Conservation (phyloP, 2,888 invertebrate genomes). For the Erebia ligea region DNA sequence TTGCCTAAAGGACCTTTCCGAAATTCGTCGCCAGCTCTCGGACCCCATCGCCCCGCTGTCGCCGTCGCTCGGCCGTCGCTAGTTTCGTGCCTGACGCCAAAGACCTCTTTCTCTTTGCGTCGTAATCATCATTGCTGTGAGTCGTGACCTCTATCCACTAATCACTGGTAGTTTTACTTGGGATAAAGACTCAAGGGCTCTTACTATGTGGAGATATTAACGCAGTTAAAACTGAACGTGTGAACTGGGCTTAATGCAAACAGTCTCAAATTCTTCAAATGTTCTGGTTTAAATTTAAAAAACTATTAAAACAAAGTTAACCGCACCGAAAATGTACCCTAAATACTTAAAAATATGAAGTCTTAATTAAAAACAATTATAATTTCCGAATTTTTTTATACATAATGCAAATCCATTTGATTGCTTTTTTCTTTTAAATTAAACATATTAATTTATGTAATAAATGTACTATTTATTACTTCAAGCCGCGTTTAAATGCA, state of each 20-base stretch:
- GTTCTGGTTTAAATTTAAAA: neutral
- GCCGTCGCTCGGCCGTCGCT: too few relatives aligned
- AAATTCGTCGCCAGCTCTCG: too few relatives aligned
- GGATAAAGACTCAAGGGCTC: neutral
- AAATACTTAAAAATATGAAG: slow-evolving; percentile 1
- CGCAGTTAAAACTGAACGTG: neutral
- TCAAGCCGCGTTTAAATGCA: too few relatives aligned
- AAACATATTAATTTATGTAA: too few relatives aligned
- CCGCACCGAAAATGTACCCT: slow-evolving; percentile 15
- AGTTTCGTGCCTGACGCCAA: too few relatives aligned
- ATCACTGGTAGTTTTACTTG: too few relatives aligned
- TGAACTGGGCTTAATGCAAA: neutral
- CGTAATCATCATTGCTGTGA: too few relatives aligned
- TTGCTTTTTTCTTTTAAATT: neutral
- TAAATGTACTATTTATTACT: too few relatives aligned
- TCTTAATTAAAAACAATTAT: neutral
- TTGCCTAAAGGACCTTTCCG: too few relatives aligned
- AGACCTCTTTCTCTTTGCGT: too few relatives aligned
- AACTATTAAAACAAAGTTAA: neutral
- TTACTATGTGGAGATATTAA: neutral
- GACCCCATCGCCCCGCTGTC: too few relatives aligned
- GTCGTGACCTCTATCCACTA: too few relatives aligned
- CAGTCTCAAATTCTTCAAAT: neutral
- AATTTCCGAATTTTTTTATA: neutral
- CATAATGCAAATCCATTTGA: neutral